Evolutionary conservation across 2,797 vertebrate genomes (phyloP).

Genomic region (Limnodromus scolopaceus): DNA sequence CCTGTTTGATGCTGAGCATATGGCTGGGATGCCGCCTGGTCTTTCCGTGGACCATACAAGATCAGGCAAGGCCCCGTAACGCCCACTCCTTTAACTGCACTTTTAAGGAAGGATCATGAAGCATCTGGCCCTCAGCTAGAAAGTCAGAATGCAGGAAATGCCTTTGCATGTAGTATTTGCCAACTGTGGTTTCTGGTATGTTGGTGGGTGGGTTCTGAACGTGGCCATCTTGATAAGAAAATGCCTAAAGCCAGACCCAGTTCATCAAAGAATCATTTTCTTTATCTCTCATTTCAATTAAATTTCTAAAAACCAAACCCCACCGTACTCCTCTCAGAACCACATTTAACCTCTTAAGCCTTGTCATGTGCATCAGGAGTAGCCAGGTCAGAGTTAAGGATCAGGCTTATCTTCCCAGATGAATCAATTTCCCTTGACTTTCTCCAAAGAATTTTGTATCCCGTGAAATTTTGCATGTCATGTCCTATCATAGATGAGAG

Average conservation of each 20-base stretch:
- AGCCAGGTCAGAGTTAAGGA: background rate
- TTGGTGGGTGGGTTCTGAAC: constrained; percentile 55
- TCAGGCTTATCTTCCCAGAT: background rate
- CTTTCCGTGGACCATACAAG: background rate
- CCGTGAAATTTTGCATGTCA: background rate
- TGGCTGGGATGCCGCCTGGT: background rate
- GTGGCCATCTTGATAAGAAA: constrained; percentile 55
- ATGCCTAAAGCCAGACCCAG: constrained; percentile 32
- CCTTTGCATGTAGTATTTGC: constrained; percentile 8
- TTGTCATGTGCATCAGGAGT: background rate
- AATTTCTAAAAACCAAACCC: background rate
- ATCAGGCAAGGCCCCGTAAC: background rate
- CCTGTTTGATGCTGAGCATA: background rate
- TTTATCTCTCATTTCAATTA: constrained; percentile 35
- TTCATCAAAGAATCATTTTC: constrained; percentile 49
- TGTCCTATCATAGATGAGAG: background rate
- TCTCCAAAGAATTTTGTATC: background rate
- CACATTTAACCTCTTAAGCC: background rate
- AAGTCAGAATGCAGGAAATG: constrained; percentile 49
- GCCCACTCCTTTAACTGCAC: background rate
- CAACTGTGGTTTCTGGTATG: constrained; percentile 61
- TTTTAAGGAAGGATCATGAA: background rate
- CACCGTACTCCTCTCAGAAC: background rate
- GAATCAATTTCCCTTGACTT: background rate
- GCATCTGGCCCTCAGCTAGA: constrained; percentile 41